Evolutionary conservation across 2,888 invertebrate species (phyloP).

Genomic region (Iphiclides podalirius): DNA sequence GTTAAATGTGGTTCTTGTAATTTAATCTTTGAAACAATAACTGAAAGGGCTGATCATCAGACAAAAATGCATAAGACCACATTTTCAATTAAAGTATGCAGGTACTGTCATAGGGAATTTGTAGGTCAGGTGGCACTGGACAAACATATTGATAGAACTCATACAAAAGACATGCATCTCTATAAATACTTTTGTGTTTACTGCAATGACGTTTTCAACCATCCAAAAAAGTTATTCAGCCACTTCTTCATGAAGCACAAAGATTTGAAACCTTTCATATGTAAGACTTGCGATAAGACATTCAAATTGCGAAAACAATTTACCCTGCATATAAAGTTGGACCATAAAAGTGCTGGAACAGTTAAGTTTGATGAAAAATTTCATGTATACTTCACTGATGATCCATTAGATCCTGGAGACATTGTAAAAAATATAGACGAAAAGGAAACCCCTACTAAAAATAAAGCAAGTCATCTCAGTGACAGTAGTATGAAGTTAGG

Average conservation of each 20-base stretch:
- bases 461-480: too few species aligned
- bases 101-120: constrained; percentile 51
- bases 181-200: constrained; percentile 61
- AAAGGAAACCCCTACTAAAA: neutral
- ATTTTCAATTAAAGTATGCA: constrained; percentile 43
- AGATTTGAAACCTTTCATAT: constrained; percentile 54
- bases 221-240: constrained; percentile 58
- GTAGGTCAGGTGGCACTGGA: constrained; percentile 44
- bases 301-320: constrained; percentile 56
- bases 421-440: too few species aligned
- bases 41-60: constrained; percentile 48
- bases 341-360: constrained; percentile 54
- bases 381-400: constrained; percentile 57
- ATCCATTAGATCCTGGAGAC: constrained; percentile 33
- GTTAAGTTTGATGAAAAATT: constrained; percentile 64
- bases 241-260: constrained; percentile 57
- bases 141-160: constrained; percentile 52
- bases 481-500: too few species aligned
- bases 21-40: constrained; percentile 38
- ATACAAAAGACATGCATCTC: constrained; percentile 42
- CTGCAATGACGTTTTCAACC: constrained; percentile 51
- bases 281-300: constrained; percentile 55
- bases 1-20: constrained; percentile 50
- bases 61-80: constrained; percentile 40
- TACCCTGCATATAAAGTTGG: constrained; percentile 62